phyloP scores from a whole-genome alignment of 2,797 vertebrate genomes.

The Loriculus beryllinus region DNA sequence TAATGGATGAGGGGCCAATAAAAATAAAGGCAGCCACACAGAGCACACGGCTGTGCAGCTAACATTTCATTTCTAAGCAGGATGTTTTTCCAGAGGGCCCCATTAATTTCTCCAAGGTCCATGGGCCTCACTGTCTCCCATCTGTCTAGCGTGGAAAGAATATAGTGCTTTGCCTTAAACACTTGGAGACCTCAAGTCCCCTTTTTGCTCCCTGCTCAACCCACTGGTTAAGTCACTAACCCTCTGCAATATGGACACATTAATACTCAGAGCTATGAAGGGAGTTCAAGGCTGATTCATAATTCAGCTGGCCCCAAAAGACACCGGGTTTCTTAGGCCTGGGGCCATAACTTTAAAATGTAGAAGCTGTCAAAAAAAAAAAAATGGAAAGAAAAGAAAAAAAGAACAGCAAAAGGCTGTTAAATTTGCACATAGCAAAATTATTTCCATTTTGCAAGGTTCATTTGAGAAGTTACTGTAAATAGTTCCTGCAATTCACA shows the following conservation, averaged over 20 bases:
- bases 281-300: slow-evolving; percentile 58
- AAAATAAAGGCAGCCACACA: slow-evolving; percentile 40
- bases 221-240: slow-evolving; percentile 52
- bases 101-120: slow-evolving; percentile 63
- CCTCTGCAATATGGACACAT: slow-evolving; percentile 46
- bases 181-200: slow-evolving; percentile 47
- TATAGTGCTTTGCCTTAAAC: slow-evolving; percentile 55
- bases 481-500: slow-evolving; percentile 47
- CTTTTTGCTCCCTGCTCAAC: slow-evolving; percentile 50
- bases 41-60: not conserved
- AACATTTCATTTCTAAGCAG: slow-evolving; percentile 59
- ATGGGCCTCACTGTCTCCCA: slow-evolving; percentile 45
- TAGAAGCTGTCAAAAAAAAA: slow-evolving; percentile 20
- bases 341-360: slow-evolving; percentile 44
- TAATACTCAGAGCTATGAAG: slow-evolving; percentile 45
- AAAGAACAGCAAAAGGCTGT: slow-evolving; percentile 17
- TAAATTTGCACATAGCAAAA: slow-evolving; percentile 4
- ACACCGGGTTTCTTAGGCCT: slow-evolving; percentile 21
- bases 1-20: not conserved
- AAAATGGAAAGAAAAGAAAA: not conserved
- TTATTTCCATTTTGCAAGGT: not conserved
- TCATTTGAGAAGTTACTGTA: slow-evolving; percentile 39
- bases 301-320: slow-evolving; percentile 61
- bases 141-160: slow-evolving; percentile 56
- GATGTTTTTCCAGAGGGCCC: slow-evolving; percentile 34